Conservation (phyloP, 2,797 vertebrate species). For the Falco rusticolus region DNA sequence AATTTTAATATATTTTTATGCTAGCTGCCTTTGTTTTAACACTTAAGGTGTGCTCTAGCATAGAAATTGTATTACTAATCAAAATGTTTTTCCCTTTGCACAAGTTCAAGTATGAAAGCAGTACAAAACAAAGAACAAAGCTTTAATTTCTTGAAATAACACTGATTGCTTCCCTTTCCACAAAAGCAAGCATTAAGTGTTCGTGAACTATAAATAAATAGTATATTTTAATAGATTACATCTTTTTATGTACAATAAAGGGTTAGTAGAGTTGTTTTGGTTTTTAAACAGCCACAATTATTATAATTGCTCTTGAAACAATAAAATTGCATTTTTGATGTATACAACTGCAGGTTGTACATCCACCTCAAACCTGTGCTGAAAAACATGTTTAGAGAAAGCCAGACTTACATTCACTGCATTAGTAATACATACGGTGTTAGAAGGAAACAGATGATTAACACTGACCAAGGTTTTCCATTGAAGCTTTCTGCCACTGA, state of each 20-base stretch:
- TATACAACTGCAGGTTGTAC: not conserved
- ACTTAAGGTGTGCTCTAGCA: not conserved
- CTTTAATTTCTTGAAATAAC: constrained; percentile 27
- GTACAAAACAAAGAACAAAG: constrained; percentile 13
- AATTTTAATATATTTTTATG: not conserved
- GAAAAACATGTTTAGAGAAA: not conserved
- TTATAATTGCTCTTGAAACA: not conserved
- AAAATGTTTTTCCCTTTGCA: not conserved
- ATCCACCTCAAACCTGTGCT: not conserved
- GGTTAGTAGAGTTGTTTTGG: not conserved
- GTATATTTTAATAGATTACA: not conserved
- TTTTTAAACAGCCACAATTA: not conserved
- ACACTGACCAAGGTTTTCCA: not conserved
- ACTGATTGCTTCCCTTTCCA: not conserved
- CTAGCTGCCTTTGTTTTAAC: not conserved
- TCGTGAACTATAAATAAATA: not conserved
- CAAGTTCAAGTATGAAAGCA: not conserved
- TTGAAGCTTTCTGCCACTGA: not conserved
- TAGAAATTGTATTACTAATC: not conserved
- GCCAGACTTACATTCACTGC: not conserved
- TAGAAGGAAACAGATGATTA: not conserved
- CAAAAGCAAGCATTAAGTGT: not conserved
- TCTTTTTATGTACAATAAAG: not conserved
- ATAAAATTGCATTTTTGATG: not conserved
- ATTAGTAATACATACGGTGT: not conserved